Evolutionary conservation across 1,140 invertebrate species (phyloP), one percentile per base, ranked within the genome.

Genomic region (Cardiocondyla obscurior): DNA sequence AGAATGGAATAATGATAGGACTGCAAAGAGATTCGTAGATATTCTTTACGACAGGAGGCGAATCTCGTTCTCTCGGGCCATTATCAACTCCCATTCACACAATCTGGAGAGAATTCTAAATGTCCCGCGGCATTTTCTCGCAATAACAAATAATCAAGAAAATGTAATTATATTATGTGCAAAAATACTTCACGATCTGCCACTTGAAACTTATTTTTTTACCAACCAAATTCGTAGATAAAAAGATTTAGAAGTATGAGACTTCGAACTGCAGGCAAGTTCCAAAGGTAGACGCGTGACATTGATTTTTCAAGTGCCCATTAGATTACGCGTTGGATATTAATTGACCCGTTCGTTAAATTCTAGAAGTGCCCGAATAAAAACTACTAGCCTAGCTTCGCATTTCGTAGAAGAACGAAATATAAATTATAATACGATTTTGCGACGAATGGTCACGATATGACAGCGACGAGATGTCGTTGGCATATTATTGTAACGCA

Each of bases 1-100:
- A 82, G 81, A 86, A 86, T 86, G 74, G 79, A 86, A 86, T 86
- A 86, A 86, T 60, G 79, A 60, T 42, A 70, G 30, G 36, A 62
- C 12, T 22, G 62, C 44, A 49, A 67, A 53, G 22, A 69, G 73
- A 76, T 67, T 53, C 74, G 62, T 49, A 25, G 12, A 42, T 53
- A 53, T 42, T 79, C 62, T 53, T 69, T 19, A 19, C 46, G 49
- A 79, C 46, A 51, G 44, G 8, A 44, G 5, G 12, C 16, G 44
- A n/a, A 64, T 64, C 72, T 49, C 44, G 53, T 74, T 74, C n/a
- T 46, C 16, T 60, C 44, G 33, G 16, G 60, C 22, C 33, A 39
- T 79, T 64, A 49, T 58, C 30, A 58, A 39, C 25, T 25, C 19
- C 28, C 33, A 3, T 10, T 3, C n/a, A 28, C 19, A n/a, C 62